Base-by-base conservation (phyloP, 2,113 vertebrate genomes). In the Cyprinodon brontotheroides region DNA sequence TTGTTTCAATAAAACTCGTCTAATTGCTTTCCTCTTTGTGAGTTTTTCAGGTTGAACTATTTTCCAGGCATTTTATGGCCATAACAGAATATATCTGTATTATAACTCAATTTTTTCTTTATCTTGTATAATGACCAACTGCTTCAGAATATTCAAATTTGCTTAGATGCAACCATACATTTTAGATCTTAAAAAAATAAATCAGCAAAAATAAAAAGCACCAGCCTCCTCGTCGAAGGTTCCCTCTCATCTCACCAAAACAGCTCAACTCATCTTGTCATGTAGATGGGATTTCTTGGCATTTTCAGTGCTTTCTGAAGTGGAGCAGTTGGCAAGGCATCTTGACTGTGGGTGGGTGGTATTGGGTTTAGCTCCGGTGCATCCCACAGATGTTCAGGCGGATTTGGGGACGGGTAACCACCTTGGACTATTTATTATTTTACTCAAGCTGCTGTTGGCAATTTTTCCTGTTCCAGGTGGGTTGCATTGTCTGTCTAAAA, bases 341-440 rank as follows among this genome's bases (percentile, higher is more conserved):
- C 14, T 43, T 66, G 14, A 45, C 41, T 66, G 64, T 66, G 64
- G 38, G 64, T 66, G 41, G 64, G 64, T 43, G 64, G 64, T 4
- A 47, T 45, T 22, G 22, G 64, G 64, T 22, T 45, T 57, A 29
- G 64, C n/a, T 66, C 64, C 15, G 38, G n/a, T 66, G 64, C 41
- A 36, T 66, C 64, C n/a, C 64, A 66, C 64, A 66, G 41, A 47
- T 66, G 64, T 66, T 66, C 41, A 45, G 13, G 22, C 41, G 47
- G 64, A 66, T 8, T 29, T 22, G 41, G 41, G 41, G 41, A 40
- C 45, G 6, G 2, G 64, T 66, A 47, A 66, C 43, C 45, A 22
- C 41, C 12, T 13, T 8, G 41, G 41, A 43, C 64, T 66, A 43
- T 45, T 47, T 45, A 66, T 43, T 45, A 41, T 36, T 43, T 66